These are phyloP conservation scores for Lepidotrigona ventralis DNA, from an alignment of 1,140 invertebrate species.

Conservation along the genomic window DNA sequence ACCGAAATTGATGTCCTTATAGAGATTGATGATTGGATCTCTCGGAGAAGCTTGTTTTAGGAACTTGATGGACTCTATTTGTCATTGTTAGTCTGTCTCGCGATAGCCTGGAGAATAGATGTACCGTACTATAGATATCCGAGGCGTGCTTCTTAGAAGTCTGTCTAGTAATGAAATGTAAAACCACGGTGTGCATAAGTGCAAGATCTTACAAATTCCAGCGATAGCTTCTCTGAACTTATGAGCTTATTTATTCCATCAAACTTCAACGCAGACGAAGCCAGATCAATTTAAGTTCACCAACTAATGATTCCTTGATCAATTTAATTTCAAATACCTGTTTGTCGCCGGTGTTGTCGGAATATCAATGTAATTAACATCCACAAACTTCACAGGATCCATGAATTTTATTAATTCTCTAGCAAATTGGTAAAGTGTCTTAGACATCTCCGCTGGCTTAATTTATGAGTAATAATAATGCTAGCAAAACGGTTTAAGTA, in stretches of 20 bases:
- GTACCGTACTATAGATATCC: neutral
- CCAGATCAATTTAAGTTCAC: neutral
- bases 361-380: neutral
- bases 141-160: neutral
- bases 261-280: neutral
- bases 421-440: no score
- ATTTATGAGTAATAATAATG: no score
- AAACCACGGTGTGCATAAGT: neutral
- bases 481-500: no score
- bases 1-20: neutral
- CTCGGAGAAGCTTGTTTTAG: neutral
- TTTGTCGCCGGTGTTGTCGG: neutral
- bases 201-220: neutral
- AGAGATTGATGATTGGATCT: conserved; percentile 3
- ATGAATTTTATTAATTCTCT: neutral
- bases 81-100: conserved; percentile 11
- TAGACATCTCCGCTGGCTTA: no score
- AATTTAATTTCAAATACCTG: neutral
- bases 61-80: neutral
- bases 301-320: neutral
- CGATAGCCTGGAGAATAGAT: no score
- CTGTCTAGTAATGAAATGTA: neutral
- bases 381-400: neutral
- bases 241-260: conserved; percentile 7
- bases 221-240: neutral